Evolutionary conservation across 2,888 invertebrate species (phyloP).

Genomic region (Eurois occulta): DNA sequence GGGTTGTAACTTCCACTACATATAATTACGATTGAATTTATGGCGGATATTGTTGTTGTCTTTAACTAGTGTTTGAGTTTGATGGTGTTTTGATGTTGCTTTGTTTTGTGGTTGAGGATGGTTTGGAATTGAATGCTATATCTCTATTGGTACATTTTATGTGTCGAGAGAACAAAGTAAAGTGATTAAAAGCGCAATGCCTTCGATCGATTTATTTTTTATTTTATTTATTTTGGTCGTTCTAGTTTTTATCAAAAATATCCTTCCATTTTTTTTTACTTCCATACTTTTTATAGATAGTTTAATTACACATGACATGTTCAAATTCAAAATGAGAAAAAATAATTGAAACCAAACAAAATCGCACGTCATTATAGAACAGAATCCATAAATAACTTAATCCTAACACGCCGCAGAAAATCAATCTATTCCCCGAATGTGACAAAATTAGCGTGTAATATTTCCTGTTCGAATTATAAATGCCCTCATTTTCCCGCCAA

Average conservation of each 20-base stretch:
- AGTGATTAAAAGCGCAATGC: neutral
- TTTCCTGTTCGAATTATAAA: slow-evolving; percentile 88
- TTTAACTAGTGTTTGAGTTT: slow-evolving; percentile 43
- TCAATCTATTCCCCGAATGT: slow-evolving; percentile 86
- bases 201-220: neutral
- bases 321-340: neutral
- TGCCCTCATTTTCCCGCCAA: slow-evolving; percentile 81
- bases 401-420: slow-evolving; percentile 80
- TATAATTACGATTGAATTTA: slow-evolving; percentile 89
- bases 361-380: slow-evolving; percentile 64
- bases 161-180: neutral
- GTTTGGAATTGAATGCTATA: neutral
- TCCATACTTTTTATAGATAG: neutral
- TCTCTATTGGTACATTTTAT: neutral
- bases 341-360: slow-evolving; percentile 43
- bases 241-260: neutral
- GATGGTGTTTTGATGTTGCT: slow-evolving; percentile 48
- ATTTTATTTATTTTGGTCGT: neutral
- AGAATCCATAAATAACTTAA: slow-evolving; percentile 76
- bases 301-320: neutral
- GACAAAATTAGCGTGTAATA: slow-evolving; percentile 90
- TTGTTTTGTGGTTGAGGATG: slow-evolving; percentile 21
- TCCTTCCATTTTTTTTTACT: neutral
- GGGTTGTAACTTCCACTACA: slow-evolving; percentile 88
- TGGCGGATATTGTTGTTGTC: slow-evolving; percentile 69